Conservation (phyloP, 2,797 vertebrate species). For the Eulemur rubriventer region DNA sequence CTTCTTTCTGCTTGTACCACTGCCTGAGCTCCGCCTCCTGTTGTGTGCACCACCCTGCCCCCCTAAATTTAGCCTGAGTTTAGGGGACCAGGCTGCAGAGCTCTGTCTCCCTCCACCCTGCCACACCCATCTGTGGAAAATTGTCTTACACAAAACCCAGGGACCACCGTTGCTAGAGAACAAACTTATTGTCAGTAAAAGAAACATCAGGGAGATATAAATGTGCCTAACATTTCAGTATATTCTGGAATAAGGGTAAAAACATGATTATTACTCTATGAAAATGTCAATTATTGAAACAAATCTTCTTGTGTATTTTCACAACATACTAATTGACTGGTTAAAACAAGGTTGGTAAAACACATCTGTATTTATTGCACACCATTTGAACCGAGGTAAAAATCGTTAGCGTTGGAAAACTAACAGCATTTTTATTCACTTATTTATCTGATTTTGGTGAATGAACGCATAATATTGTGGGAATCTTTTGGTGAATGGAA, state of each 20-base stretch:
- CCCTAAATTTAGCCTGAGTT: too few relatives aligned
- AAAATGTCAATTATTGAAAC: not conserved
- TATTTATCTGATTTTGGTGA: not conserved
- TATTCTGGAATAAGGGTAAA: not conserved
- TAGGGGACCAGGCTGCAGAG: too few relatives aligned
- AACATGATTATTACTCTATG: not conserved
- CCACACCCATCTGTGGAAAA: too few relatives aligned
- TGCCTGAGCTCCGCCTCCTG: too few relatives aligned
- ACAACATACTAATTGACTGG: not conserved
- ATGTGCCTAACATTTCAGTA: not conserved
- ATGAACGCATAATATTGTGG: not conserved
- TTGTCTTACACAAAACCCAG: too few relatives aligned
- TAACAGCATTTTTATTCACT: not conserved
- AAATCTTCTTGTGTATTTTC: not conserved
- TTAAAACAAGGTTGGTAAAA: not conserved
- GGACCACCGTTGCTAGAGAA: not conserved
- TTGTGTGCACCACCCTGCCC: too few relatives aligned
- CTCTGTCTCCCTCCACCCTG: too few relatives aligned
- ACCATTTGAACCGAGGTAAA: not conserved
- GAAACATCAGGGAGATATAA: not conserved
- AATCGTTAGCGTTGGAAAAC: not conserved
- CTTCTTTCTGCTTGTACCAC: too few relatives aligned
- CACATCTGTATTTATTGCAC: not conserved
- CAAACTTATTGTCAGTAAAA: not conserved
- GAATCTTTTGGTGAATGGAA: not conserved